Evolutionary conservation across 2,113 vertebrate genomes (phyloP).

Genomic region (Syngnathus typhle): DNA sequence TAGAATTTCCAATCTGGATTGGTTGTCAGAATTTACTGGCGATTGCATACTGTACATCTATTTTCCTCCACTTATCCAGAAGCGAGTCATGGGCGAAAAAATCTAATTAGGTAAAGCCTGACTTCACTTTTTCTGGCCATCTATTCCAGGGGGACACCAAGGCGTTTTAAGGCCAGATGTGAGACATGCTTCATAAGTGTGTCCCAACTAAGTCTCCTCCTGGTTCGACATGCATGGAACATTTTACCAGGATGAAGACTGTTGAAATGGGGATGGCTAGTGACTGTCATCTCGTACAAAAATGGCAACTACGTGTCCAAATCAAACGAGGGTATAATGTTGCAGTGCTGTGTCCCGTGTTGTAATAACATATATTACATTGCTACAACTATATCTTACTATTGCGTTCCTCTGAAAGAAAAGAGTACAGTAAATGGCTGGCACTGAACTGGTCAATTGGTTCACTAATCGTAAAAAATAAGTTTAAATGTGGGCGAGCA

Average conservation of each 20-base stretch:
- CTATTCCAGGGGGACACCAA: background rate
- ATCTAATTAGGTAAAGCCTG: background rate
- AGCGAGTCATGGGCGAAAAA: background rate
- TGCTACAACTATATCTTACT: too few relatives aligned
- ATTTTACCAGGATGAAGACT: background rate
- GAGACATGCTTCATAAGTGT: background rate
- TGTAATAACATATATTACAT: too few relatives aligned
- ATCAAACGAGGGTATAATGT: too few relatives aligned
- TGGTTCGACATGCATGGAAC: background rate
- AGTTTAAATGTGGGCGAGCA: too few relatives aligned
- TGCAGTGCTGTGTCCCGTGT: too few relatives aligned
- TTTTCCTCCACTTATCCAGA: background rate
- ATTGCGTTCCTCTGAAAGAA: too few relatives aligned
- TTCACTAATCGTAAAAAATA: too few relatives aligned
- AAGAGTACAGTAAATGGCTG: too few relatives aligned
- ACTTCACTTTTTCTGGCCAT: background rate
- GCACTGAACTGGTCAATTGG: too few relatives aligned
- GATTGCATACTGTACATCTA: background rate
- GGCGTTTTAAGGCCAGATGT: background rate
- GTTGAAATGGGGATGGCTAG: too few relatives aligned
- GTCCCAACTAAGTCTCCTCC: background rate
- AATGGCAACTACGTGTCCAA: too few relatives aligned
- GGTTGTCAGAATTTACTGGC: background rate
- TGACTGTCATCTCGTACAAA: too few relatives aligned
- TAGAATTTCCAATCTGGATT: background rate